A percentile compares a stretch with the other conserved stretches of the same genome.
Evolutionary conservation across 2,113 vertebrate species (phyloP).

Genomic region (Ancistrus triradiatus): DNA sequence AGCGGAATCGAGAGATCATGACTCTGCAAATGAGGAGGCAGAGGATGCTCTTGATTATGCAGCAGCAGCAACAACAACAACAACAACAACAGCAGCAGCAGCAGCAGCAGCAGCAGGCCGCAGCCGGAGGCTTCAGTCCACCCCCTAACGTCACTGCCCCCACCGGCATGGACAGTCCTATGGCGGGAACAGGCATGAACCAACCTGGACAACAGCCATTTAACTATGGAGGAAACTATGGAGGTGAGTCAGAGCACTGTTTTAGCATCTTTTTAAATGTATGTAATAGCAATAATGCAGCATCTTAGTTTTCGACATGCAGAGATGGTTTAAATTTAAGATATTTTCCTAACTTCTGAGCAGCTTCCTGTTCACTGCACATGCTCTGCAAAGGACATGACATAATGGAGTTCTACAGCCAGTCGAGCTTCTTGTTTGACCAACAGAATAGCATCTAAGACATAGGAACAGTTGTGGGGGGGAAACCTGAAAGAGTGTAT

Average conservation of each 20-base stretch:
- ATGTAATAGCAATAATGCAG: too few species aligned
- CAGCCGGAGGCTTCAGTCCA: conserved; percentile 83
- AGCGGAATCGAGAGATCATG: conserved; percentile 85
- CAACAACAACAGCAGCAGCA: conserved; percentile 74
- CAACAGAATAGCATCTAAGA: too few species aligned
- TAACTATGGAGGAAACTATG: conserved; percentile 84
- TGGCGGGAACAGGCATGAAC: conserved; percentile 75
- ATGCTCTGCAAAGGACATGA: too few species aligned
- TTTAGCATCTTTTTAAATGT: neutral
- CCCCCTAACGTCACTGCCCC: conserved; percentile 92
- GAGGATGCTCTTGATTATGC: conserved; percentile 85
- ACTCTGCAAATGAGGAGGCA: conserved; percentile 88
- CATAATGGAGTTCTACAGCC: too few species aligned
- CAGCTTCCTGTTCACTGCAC: too few species aligned
- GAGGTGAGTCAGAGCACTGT: conserved; percentile 60
- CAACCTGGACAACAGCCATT: conserved; percentile 85
- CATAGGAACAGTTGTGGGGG: too few species aligned
- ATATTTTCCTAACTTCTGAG: too few species aligned
- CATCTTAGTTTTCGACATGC: too few species aligned
- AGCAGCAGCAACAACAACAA: conserved; percentile 76
- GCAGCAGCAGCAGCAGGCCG: conserved; percentile 59
- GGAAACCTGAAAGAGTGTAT: too few species aligned
- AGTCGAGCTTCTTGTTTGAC: too few species aligned
- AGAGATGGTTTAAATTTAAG: too few species aligned
- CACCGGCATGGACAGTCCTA: conserved; percentile 79